A percentile compares a stretch with the other conserved stretches of the same genome.
phyloP scores from a whole-genome alignment of 2,113 vertebrate genomes.

The rat (Rattus norvegicus) region DNA sequence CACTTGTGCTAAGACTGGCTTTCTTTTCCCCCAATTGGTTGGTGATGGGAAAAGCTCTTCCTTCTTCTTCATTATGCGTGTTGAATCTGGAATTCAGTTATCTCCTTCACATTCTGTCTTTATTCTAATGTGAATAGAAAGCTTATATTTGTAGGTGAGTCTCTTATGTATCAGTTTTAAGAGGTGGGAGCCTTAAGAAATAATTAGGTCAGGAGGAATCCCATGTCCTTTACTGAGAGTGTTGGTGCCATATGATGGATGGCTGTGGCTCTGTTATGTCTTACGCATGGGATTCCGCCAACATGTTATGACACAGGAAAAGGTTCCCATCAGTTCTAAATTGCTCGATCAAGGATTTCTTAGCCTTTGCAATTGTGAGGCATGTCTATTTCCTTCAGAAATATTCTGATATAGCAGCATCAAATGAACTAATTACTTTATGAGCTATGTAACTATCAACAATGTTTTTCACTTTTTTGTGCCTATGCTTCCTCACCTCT shows the following conservation, averaged over 20 bases:
- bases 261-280: accelerated
- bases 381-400: background rate
- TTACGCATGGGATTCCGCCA: background rate
- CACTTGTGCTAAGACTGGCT: background rate
- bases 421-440: background rate
- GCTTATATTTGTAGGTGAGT: background rate
- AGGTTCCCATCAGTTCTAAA: background rate
- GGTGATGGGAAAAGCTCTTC: background rate
- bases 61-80: background rate
- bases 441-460: background rate
- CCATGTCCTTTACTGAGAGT: background rate
- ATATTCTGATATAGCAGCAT: background rate
- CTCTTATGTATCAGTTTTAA: background rate
- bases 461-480: background rate
- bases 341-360: background rate
- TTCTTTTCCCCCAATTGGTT: background rate
- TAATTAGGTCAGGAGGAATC: background rate
- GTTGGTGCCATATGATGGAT: background rate
- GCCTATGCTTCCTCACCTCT: background rate
- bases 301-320: background rate
- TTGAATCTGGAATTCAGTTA: background rate
- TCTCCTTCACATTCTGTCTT: background rate
- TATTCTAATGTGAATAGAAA: background rate
- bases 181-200: background rate
- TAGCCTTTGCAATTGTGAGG: background rate